A percentile compares a stretch with the other conserved stretches of the same genome.
Evolutionary conservation across 2,888 invertebrate species (phyloP).

Genomic region (Acanthosoma haemorrhoidale): DNA sequence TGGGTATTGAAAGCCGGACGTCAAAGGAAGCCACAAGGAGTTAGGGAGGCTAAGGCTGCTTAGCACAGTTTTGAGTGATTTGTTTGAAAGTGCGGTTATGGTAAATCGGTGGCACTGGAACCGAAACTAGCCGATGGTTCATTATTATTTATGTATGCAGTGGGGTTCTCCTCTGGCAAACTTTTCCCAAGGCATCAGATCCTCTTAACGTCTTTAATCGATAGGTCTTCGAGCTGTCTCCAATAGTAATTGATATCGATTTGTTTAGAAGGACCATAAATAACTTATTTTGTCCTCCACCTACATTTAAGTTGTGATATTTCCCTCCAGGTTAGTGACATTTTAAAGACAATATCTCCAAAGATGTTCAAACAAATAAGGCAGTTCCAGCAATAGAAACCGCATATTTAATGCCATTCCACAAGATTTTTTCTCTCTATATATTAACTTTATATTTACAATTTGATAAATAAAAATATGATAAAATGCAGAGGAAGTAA

Average conservation of each 20-base stretch:
- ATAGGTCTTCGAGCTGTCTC: background rate
- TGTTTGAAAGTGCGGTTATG: conserved; percentile 19
- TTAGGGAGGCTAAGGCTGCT: background rate
- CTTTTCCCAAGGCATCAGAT: background rate
- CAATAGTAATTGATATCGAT: conserved; percentile 2
- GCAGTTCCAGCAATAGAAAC: too few species aligned
- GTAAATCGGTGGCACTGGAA: conserved; percentile 17
- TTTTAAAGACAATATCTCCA: too few species aligned
- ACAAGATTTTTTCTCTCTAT: too few species aligned
- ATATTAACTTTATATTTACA: too few species aligned
- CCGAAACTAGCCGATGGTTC: conserved; percentile 1
- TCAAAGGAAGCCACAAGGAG: background rate
- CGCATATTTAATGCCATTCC: too few species aligned
- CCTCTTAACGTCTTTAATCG: background rate
- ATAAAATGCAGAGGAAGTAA: too few species aligned
- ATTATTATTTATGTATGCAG: conserved; percentile 20
- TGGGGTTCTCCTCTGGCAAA: background rate
- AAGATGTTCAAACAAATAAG: too few species aligned
- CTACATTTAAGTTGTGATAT: too few species aligned
- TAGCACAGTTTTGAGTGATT: conserved; percentile 17
- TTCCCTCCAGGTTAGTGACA: too few species aligned
- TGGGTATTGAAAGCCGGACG: background rate
- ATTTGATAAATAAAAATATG: too few species aligned
- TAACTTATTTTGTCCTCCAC: too few species aligned
- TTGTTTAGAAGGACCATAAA: background rate